Evolutionary conservation across 2,888 invertebrate species (phyloP), one percentile per base, ranked within the genome.

Genomic region (Trissolcus japonicus): DNA sequence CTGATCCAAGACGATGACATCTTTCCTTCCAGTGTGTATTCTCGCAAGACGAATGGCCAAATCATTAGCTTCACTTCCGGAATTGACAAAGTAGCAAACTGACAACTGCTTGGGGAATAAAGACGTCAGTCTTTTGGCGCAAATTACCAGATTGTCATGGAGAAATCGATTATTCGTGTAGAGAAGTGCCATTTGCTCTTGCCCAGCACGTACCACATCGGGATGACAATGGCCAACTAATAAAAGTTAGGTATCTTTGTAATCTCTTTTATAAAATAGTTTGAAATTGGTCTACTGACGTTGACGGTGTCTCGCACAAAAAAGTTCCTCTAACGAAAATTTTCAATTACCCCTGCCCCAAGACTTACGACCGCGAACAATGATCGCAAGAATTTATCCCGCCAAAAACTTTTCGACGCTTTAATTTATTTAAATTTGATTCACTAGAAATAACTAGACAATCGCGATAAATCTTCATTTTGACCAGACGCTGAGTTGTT

Each of bases 41-140:
- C 94, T 92, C 0, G 98, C 97, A 76, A 99, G 91, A 74, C 98
- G 93, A 48, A 99, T 89, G 0, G 99, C 99, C 82, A 99, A 92
- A 90, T 99, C 99, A 89, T 99, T 99, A 7, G 99, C 99, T 90
- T 99, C 99, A 6, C 98, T 99, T 9, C 99, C 99, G 0, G 99
- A 99, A 90, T 99, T 99, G 66, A 98, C 98, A 88, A 99, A 95
- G 91, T 95, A 99, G 86, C 98, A 98, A 4, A 98, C 96, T 16
- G 95, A 95, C 43, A 99, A 91, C 35, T 93, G 91, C 67, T 94
- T 93, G 0, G 99, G 99, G 90, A 99, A 91, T 3, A 96, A 94
- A 68, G 92, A 92, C 14, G 95, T 93, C 80, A 99, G 90, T 80
- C 94, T 93, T 85, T 96, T 92, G 4, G 98, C 98, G 83, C 97